Evolutionary conservation across 2,888 invertebrate species (phyloP), one percentile per base, ranked within the genome.

Genomic region (Dolichomitus sp.): DNA sequence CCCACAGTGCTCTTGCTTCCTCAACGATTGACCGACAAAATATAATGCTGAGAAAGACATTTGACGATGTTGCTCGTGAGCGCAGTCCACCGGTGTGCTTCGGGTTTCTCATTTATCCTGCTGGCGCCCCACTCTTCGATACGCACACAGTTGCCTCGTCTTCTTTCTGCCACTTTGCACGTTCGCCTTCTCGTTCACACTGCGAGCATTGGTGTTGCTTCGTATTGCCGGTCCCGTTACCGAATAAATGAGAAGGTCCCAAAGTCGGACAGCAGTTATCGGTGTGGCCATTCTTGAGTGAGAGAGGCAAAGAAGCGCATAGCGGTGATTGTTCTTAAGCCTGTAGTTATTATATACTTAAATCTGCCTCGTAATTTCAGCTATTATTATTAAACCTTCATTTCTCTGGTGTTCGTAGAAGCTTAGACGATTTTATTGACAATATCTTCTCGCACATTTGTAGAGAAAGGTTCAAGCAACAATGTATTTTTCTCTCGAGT

Each of bases 181-280:
- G 77, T 68, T 77, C 77, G 72, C 77, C 81, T 61, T 77, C 33
- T 42, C 61, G 61, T 73, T 50, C 40, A 27, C 42, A 72, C 37
- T 42, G 52, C 33, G 7, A 4, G 23, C 4, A 11, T 12, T 11
- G 52, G 12, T 27, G 9, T 19, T 19, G 50, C 48, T 57, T 68
- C 63, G 70, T 66, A 72, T 54, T 69, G 68, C 68, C 75, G 65
- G 85, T 87, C 80, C 88, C 87, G 88, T 87, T 88, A 87, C 85
- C 85, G 83, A 85, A 87, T 86, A 84, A 86, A 75, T 48, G 33
- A 48, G 42, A 42, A 80, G 50, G 30, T 72, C 27, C 30, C 59
- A 61, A 37, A 66, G 75, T 65, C 68, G 45, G 30, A 66, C 63
- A 17, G 11, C 17, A 40, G 37, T 37, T 48, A 59, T 59, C 40